Evolutionary conservation across 2,888 invertebrate genomes (phyloP), one percentile per base, ranked within the genome.

Genomic region (Doris montereyensis): DNA sequence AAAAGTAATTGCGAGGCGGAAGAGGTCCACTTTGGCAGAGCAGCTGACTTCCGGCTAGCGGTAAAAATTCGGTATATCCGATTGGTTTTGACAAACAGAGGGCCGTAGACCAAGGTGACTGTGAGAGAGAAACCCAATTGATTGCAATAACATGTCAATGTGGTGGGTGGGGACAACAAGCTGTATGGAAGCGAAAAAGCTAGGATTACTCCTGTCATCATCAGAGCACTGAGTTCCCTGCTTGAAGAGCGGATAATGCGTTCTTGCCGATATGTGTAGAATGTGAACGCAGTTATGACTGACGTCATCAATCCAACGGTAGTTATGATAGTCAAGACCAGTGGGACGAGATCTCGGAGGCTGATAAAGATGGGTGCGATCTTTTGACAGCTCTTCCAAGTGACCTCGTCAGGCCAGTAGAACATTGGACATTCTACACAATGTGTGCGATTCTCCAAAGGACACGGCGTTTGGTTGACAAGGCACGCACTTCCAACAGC

Each of bases 241-340:
- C 89, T 88, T 2, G 87, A 86, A 2, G 89, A 88, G 70, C 88
- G 88, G 62, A 90, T 89, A 3, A 90, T 84, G 8, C 88, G 85
- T 65, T 87, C 87, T 21, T 84, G 77, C 30, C 86, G 79, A 77
- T 86, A 85, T 32, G 81, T 81, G 71, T 77, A 70, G 72, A 80
- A 84, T 26, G 82, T 80, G 34, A 85, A 76, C 67, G 84, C 82
- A 28, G 78, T 78, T 10, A 78, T 32, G 4, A 83, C 34, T 58
- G 85, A 81, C 5, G 79, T 35, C n/a, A 83, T 24, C 1, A 83
- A 77, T 0, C 86, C 86, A 13, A 82, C 13, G 2, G 83, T 70
- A 0, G 85, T 81, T 17, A 81, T 67, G 17, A 81, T 70, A 68
- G 83, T 83, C 17, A 85, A 67, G 8, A 83, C 82, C 62, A 85